Evolutionary conservation across 2,888 invertebrate genomes (phyloP).

Genomic region (Gortyna flavago): DNA sequence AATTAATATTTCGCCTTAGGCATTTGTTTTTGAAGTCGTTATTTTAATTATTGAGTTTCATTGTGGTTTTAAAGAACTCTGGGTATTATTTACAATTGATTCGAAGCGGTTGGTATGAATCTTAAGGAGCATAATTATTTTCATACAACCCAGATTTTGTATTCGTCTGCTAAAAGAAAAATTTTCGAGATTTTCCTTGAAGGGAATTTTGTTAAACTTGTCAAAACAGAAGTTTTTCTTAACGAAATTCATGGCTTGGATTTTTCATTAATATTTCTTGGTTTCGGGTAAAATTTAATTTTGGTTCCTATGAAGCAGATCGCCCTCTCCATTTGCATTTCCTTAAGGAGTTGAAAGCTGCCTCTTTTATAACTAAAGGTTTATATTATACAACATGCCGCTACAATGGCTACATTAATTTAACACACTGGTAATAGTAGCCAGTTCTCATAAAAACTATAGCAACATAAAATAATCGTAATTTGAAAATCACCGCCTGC

Average conservation of each 20-base stretch:
- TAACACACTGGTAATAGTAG: too few species aligned
- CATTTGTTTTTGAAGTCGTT: conserved; percentile 22
- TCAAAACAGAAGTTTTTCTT: conserved; percentile 13
- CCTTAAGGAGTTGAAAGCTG: not conserved
- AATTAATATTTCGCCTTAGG: conserved; percentile 26
- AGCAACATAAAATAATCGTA: too few species aligned
- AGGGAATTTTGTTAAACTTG: too few species aligned
- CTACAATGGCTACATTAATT: too few species aligned
- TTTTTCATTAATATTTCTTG: not conserved
- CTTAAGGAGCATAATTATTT: not conserved
- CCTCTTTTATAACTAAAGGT: not conserved
- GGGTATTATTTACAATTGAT: conserved; percentile 7
- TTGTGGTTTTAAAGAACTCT: conserved; percentile 18
- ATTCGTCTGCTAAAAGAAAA: not conserved
- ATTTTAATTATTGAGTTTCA: conserved; percentile 23
- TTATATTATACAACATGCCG: too few species aligned
- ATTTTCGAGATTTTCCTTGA: not conserved
- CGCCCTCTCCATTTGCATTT: not conserved
- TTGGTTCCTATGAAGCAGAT: not conserved
- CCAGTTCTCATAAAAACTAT: too few species aligned
- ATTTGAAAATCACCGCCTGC: too few species aligned
- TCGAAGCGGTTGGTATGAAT: not conserved
- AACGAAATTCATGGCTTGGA: not conserved
- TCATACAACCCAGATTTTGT: not conserved
- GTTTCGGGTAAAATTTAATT: conserved; percentile 7